Percentiles rank a stretch among this genome's conserved stretches.
These are phyloP conservation scores for Egretta garzetta DNA, from an alignment of 2,113 vertebrate species.

Conservation along the genomic window DNA sequence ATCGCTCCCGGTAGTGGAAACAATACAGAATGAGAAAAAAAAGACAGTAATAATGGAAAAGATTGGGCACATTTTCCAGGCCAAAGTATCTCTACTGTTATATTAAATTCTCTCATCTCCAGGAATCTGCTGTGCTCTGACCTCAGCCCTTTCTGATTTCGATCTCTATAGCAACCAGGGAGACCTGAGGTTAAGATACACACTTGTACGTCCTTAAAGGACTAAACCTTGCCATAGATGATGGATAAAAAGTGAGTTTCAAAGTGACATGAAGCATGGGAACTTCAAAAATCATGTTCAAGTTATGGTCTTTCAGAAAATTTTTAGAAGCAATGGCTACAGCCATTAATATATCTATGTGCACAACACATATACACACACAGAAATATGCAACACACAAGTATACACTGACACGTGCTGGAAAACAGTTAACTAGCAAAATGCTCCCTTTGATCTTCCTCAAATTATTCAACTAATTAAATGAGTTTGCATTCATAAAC, in stretches of 20 bases:
- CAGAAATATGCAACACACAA: rapidly evolving
- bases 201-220: not conserved
- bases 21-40: not conserved
- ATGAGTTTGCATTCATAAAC: not conserved
- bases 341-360: rapidly evolving
- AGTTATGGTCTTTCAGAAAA: rapidly evolving
- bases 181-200: not conserved
- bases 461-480: rapidly evolving
- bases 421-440: not conserved
- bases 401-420: rapidly evolving
- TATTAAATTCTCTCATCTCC: not conserved
- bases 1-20: not conserved
- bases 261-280: not conserved
- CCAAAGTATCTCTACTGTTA: not conserved
- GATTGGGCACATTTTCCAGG: not conserved
- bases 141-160: not conserved
- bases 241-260: not conserved
- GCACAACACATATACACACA: rapidly evolving
- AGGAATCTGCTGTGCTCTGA: not conserved
- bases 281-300: not conserved
- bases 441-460: not conserved
- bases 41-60: not conserved
- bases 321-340: not conserved
- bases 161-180: not conserved
- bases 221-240: not conserved